Conservation (phyloP, 1,140 invertebrate species). For the Drosophila kepulauana region DNA sequence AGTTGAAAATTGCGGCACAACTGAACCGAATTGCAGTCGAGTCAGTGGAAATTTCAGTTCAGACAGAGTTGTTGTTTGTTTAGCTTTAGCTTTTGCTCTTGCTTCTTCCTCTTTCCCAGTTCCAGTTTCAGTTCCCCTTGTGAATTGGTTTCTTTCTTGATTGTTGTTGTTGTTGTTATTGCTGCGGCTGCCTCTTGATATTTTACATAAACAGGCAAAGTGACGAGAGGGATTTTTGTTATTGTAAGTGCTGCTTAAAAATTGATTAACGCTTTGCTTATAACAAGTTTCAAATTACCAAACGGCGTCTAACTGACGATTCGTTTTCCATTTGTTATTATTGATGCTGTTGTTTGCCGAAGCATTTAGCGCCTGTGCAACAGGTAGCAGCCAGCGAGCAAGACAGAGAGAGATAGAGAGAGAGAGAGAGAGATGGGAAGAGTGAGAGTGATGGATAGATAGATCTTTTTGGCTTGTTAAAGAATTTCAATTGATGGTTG, state of each 20-base stretch:
- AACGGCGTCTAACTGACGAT: conserved; percentile 66
- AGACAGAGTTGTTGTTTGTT: conserved; percentile 18
- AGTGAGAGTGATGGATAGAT: background rate
- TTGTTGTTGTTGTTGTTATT: conserved; percentile 22
- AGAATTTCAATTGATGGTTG: conserved; percentile 56
- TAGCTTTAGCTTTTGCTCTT: background rate
- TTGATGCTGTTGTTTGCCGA: conserved; percentile 51
- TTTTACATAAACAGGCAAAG: conserved; percentile 28
- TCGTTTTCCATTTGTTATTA: conserved; percentile 23
- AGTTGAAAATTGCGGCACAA: conserved; percentile 72
- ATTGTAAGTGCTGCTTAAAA: conserved; percentile 64
- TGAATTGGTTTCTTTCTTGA: conserved; percentile 51
- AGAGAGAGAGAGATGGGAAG: background rate
- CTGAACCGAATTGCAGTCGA: conserved; percentile 61
- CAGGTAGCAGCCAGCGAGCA: conserved; percentile 1
- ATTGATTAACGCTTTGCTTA: conserved; percentile 75
- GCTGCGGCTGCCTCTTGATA: conserved; percentile 16
- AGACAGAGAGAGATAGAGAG: conserved; percentile 2
- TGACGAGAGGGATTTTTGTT: conserved; percentile 16
- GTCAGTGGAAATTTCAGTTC: conserved; percentile 57
- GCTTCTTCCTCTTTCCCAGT: too few relatives aligned
- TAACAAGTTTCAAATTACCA: conserved; percentile 80
- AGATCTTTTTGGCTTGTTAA: conserved; percentile 28
- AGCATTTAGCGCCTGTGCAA: conserved; percentile 58
- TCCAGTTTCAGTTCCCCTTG: conserved; percentile 3